phyloP scores from a whole-genome alignment of 2,888 invertebrate species.

The Tachina grossa region DNA sequence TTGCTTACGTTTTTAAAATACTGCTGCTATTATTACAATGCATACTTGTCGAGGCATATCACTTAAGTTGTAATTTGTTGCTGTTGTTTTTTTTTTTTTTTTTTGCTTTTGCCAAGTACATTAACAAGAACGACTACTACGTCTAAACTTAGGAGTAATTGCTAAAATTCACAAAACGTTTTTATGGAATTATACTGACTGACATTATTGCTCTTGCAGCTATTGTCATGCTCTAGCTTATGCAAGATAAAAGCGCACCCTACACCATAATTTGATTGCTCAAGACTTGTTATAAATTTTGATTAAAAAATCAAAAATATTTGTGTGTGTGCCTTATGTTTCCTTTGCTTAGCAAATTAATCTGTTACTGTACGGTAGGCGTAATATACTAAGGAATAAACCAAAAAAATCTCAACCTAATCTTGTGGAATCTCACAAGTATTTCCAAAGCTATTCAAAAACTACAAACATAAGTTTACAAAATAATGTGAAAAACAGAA shows the following conservation, averaged over 20 bases:
- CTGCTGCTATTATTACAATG: slow-evolving; percentile 34
- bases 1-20: slow-evolving; percentile 64
- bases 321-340: too few species aligned
- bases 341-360: background rate
- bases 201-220: slow-evolving; percentile 15
- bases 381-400: too few species aligned
- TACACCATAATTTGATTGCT: background rate
- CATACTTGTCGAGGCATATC: slow-evolving; percentile 17
- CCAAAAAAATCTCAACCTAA: too few species aligned
- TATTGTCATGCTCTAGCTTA: slow-evolving; percentile 14
- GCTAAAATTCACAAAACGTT: slow-evolving; percentile 34
- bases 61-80: slow-evolving; percentile 20
- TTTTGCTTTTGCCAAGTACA: slow-evolving; percentile 20
- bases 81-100: slow-evolving; percentile 16
- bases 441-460: too few species aligned
- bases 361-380: too few species aligned
- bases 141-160: slow-evolving; percentile 41
- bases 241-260: background rate
- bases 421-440: too few species aligned
- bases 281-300: background rate
- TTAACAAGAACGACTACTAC: slow-evolving; percentile 14
- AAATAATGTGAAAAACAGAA: too few species aligned
- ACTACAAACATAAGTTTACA: too few species aligned
- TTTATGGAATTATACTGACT: slow-evolving; percentile 24
- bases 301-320: background rate